Evolutionary conservation across 2,888 invertebrate genomes (phyloP).

Genomic region (Coelinius sp.): DNA sequence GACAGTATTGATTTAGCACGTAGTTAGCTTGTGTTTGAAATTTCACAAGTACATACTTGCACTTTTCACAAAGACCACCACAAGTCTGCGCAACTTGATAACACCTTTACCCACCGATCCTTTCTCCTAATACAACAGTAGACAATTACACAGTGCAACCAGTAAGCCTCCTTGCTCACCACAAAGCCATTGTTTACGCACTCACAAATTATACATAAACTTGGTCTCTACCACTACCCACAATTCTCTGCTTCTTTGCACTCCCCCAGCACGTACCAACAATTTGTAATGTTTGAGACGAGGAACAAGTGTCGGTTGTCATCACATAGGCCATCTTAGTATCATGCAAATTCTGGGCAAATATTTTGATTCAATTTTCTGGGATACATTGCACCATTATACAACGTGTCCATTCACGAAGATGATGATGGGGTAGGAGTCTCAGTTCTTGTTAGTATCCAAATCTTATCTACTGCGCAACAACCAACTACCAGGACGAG

Average conservation of each 20-base stretch:
- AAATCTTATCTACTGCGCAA: neutral
- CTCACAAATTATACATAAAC: slow-evolving; percentile 10
- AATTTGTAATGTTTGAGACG: neutral
- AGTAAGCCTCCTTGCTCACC: slow-evolving; percentile 13
- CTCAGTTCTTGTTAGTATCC: neutral
- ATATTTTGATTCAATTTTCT: slow-evolving; percentile 21
- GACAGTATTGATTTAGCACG: neutral
- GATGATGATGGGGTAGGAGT: neutral
- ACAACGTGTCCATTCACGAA: neutral
- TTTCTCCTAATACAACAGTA: neutral
- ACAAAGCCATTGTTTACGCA: slow-evolving; percentile 15
- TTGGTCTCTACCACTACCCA: neutral
- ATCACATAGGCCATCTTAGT: neutral
- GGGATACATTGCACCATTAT: neutral
- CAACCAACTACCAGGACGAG: neutral
- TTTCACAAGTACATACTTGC: neutral
- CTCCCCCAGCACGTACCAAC: neutral
- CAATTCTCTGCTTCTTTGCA: neutral
- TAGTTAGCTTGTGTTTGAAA: neutral
- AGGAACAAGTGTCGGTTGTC: neutral
- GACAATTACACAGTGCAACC: neutral
- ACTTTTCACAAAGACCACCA: neutral
- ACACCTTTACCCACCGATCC: neutral
- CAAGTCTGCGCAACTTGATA: neutral
- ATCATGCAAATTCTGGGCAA: neutral